phyloP scores from a whole-genome alignment of 2,888 invertebrate species.

The Rhagophthalmus giganteus region DNA sequence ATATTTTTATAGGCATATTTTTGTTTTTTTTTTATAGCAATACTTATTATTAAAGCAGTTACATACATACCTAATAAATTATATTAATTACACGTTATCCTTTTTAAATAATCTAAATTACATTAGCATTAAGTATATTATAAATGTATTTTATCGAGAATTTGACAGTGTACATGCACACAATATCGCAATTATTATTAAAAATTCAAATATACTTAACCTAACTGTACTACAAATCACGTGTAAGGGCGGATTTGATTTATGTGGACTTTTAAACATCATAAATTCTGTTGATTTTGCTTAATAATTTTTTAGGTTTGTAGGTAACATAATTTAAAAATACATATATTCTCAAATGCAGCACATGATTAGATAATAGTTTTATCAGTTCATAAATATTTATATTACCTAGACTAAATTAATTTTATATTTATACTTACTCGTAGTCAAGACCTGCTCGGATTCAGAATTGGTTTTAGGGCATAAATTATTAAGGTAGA shows the following conservation, averaged over 20 bases:
- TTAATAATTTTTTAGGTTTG: conserved; percentile 3
- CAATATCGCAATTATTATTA: conserved; percentile 36
- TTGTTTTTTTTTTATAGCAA: neutral
- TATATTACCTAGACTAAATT: no score
- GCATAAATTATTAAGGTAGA: no score
- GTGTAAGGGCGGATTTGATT: conserved; percentile 14
- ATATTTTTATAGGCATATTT: neutral
- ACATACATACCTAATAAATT: neutral
- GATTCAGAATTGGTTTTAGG: no score
- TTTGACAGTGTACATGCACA: conserved; percentile 29
- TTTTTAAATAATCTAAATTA: conserved; percentile 11
- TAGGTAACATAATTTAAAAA: neutral
- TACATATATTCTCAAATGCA: neutral
- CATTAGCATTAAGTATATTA: conserved; percentile 1
- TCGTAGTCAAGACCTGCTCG: no score
- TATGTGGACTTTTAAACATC: conserved; percentile 14
- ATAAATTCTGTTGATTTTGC: conserved; percentile 12
- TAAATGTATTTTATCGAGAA: conserved; percentile 10
- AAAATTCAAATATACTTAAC: conserved; percentile 29
- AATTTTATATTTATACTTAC: no score
- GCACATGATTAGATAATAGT: conserved; percentile 10
- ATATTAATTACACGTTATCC: neutral
- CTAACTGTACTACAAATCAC: conserved; percentile 20
- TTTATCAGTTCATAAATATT: no score
- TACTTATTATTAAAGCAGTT: neutral